phyloP scores from a whole-genome alignment of 2,113 vertebrate species.

The Pagrus major region DNA sequence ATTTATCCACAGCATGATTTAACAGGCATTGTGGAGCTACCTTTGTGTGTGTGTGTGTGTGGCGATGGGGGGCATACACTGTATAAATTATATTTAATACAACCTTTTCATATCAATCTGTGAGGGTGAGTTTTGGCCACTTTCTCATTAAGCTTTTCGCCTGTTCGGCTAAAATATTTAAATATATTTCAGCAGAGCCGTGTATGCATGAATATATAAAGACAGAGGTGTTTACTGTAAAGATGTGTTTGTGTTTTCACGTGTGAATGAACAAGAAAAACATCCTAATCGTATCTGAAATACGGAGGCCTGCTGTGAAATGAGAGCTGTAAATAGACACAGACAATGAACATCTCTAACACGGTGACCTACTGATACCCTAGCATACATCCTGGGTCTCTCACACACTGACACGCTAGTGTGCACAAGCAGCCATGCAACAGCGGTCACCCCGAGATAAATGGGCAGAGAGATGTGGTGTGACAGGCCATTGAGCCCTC shows the following conservation, averaged over 20 bases:
- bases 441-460: constrained; percentile 65
- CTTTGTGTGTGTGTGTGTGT: neutral
- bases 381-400: constrained; percentile 36
- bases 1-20: constrained; percentile 42
- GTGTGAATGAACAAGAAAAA: neutral
- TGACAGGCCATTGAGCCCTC: constrained; percentile 60
- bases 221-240: neutral
- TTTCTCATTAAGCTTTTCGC: neutral
- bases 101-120: neutral
- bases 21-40: neutral
- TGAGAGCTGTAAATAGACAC: constrained; percentile 17
- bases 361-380: constrained; percentile 64
- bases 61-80: neutral
- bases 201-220: too few species aligned
- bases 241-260: neutral
- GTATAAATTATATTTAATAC: neutral
- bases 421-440: constrained; percentile 17
- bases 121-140: too few species aligned
- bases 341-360: constrained; percentile 46
- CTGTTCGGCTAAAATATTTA: neutral
- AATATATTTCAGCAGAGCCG: neutral
- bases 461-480: constrained; percentile 62
- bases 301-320: neutral
- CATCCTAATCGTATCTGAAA: neutral
- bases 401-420: constrained; percentile 24